A percentile compares a stretch with the other conserved stretches of the same genome.
phyloP scores from a whole-genome alignment of 2,888 invertebrate species.

The Parnassius orleans region DNA sequence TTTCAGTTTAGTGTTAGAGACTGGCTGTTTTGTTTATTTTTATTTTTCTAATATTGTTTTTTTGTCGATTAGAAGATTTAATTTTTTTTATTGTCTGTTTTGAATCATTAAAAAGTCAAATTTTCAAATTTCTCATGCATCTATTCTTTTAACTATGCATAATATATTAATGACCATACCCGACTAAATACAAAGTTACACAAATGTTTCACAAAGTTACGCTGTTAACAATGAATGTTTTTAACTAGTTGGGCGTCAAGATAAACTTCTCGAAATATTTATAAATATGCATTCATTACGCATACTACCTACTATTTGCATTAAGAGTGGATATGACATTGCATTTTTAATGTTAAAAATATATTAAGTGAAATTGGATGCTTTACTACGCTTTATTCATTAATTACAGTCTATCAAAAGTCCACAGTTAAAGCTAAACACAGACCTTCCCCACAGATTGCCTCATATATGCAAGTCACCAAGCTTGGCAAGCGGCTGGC shows the following conservation, averaged over 20 bases:
- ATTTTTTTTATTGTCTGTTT: conserved; percentile 16
- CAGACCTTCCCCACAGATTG: too few relatives aligned
- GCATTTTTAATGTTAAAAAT: neutral
- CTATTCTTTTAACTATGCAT: conserved; percentile 6
- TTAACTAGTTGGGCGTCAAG: conserved; percentile 17
- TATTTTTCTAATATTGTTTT: conserved; percentile 14
- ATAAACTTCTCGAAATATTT: conserved; percentile 22
- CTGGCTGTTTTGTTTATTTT: conserved; percentile 14
- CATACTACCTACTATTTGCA: conserved; percentile 29
- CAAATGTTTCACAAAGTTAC: conserved; percentile 24
- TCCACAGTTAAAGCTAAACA: too few relatives aligned
- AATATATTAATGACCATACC: neutral
- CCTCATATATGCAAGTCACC: too few relatives aligned
- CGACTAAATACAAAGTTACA: conserved; percentile 22
- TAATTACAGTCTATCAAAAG: too few relatives aligned
- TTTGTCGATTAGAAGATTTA: conserved; percentile 9
- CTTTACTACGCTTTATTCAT: too few relatives aligned
- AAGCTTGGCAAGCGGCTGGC: too few relatives aligned
- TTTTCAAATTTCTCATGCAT: conserved; percentile 12
- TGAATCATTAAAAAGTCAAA: conserved; percentile 5
- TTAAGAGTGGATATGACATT: conserved; percentile 20
- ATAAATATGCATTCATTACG: conserved; percentile 18
- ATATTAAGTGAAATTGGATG: conserved; percentile 7
- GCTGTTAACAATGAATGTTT: conserved; percentile 20
- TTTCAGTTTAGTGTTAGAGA: conserved; percentile 30